These are phyloP conservation scores for Arrhopalites spinosus DNA, from an alignment of 2,888 invertebrate species.

Conservation along the genomic window DNA sequence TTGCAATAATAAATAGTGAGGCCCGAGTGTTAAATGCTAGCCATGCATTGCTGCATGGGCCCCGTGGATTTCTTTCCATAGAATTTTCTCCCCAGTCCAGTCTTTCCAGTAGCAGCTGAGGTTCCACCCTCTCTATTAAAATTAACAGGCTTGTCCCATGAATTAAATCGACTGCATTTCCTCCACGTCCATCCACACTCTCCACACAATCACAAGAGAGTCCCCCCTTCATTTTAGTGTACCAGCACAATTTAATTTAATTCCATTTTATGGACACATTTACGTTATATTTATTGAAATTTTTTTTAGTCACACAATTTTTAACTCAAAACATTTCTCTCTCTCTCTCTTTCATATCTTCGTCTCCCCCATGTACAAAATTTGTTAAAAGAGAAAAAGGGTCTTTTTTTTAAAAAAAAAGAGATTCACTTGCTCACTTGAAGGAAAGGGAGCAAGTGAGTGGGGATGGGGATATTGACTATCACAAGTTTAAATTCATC, in stretches of 20 bases:
- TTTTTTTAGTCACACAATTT: not conserved
- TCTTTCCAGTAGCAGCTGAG: not conserved
- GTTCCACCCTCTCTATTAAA: constrained; percentile 37
- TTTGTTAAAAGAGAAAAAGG: too few species aligned
- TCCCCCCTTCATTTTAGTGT: not conserved
- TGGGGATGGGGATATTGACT: not conserved
- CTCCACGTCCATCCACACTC: not conserved
- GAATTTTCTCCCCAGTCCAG: not conserved
- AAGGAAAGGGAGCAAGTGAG: too few species aligned
- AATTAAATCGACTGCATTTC: constrained; percentile 37
- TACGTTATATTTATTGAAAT: not conserved
- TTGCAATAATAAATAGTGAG: constrained; percentile 28
- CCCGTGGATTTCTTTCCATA: not conserved
- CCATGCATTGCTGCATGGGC: not conserved
- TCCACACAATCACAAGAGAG: not conserved
- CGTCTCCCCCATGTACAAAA: too few species aligned
- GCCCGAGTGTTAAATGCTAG: constrained; percentile 25
- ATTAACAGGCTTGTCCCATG: constrained; percentile 38
- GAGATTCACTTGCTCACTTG: too few species aligned
- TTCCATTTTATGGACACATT: not conserved
- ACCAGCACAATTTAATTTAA: not conserved
- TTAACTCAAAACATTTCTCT: not conserved
- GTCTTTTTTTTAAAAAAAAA: too few species aligned
- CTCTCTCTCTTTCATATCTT: not conserved
- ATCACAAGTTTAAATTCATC: not conserved